These are phyloP conservation scores for Caerostris extrusa DNA, from an alignment of 1,140 invertebrate species.

Conservation along the genomic window DNA sequence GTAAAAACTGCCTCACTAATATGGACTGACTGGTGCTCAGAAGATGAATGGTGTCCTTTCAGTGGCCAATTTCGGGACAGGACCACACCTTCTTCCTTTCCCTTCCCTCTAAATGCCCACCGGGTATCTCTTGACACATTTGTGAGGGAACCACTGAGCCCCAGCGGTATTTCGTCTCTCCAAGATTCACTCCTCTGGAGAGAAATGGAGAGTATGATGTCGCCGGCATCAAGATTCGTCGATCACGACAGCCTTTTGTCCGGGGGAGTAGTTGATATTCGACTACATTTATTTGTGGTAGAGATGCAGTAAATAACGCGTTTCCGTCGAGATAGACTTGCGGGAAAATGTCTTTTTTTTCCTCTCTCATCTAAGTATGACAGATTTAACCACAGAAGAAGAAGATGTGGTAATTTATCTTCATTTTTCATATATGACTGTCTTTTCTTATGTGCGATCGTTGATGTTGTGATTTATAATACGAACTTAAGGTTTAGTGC, in stretches of 20 bases:
- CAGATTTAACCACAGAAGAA: neutral
- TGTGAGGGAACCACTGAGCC: slow-evolving; percentile 3
- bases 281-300: neutral
- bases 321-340: neutral
- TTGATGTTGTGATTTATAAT: too few species aligned
- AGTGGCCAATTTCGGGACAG: slow-evolving; percentile 44
- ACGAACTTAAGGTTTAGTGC: too few species aligned
- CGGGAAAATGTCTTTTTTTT: neutral
- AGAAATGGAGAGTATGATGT: neutral
- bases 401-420: neutral
- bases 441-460: too few species aligned
- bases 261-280: slow-evolving; percentile 25
- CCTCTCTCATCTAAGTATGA: neutral
- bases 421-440: neutral
- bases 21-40: neutral
- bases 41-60: slow-evolving; percentile 53
- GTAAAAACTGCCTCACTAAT: slow-evolving; percentile 48
- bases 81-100: slow-evolving; percentile 61
- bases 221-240: neutral
- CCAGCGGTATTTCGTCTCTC: slow-evolving; percentile 25
- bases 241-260: neutral
- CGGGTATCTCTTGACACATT: slow-evolving; percentile 23
- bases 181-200: neutral
- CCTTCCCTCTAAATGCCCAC: neutral
- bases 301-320: slow-evolving; percentile 19